phyloP scores from a whole-genome alignment of 2,113 vertebrate genomes.

The Zosterops lateralis region DNA sequence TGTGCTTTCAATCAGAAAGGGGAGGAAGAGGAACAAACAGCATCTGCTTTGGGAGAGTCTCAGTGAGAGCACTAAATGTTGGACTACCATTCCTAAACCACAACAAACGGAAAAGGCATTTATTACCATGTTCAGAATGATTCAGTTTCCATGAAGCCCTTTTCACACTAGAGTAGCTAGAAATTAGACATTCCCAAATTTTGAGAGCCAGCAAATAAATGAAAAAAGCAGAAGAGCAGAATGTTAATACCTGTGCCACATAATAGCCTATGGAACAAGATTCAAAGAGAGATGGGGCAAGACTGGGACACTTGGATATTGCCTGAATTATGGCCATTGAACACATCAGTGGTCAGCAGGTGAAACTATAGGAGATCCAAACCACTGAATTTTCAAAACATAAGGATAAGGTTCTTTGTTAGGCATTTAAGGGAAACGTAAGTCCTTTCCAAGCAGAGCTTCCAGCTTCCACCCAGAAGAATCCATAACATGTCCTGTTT shows the following conservation, averaged over 20 bases:
- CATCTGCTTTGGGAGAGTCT: background rate
- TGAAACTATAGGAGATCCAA: background rate
- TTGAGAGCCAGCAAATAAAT: background rate
- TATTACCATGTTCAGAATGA: fast-evolving
- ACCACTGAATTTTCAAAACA: background rate
- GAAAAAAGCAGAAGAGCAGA: background rate
- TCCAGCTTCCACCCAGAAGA: background rate
- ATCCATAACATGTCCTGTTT: background rate
- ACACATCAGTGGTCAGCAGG: background rate
- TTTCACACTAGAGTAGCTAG: background rate
- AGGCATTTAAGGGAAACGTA: background rate
- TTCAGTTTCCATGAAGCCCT: background rate
- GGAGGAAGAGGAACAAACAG: background rate
- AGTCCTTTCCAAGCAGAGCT: background rate
- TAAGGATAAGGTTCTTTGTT: background rate
- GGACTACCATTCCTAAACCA: background rate
- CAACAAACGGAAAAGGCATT: background rate
- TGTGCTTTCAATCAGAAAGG: background rate
- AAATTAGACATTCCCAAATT: background rate
- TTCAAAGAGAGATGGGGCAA: background rate
- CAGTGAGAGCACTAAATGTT: background rate
- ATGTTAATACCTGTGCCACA: background rate
- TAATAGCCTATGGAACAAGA: background rate
- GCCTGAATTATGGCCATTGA: background rate
- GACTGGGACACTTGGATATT: fast-evolving